phyloP scores from a whole-genome alignment of 2,888 invertebrate genomes.

The Megastigmus dorsalis region DNA sequence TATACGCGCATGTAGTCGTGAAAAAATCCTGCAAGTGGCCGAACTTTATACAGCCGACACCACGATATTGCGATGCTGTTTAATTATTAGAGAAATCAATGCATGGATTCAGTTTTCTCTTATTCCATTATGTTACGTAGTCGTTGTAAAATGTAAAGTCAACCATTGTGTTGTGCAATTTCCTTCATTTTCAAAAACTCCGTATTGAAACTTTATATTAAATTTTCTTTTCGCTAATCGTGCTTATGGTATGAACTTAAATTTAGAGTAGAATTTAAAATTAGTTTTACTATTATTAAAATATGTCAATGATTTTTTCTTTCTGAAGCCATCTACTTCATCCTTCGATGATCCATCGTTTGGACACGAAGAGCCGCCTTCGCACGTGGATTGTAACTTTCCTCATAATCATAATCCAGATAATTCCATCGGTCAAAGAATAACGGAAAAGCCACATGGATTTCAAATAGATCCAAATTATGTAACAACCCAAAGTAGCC shows the following conservation, averaged over 20 bases:
- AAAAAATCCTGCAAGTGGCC: too few relatives aligned
- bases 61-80: slow-evolving; percentile 22
- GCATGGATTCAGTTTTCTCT: slow-evolving; percentile 1
- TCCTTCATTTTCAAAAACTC: slow-evolving; percentile 16
- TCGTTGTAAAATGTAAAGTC: neutral
- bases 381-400: slow-evolving; percentile 42
- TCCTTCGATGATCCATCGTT: slow-evolving; percentile 52
- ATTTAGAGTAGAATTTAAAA: neutral
- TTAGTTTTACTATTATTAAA: neutral
- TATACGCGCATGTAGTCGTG: too few relatives aligned
- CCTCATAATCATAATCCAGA: slow-evolving; percentile 47
- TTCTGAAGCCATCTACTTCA: slow-evolving; percentile 50
- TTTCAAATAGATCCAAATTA: slow-evolving; percentile 51
- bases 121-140: too few relatives aligned
- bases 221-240: neutral
- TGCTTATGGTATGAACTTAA: neutral
- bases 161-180: slow-evolving; percentile 10
- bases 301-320: too few relatives aligned
- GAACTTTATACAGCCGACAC: too few relatives aligned
- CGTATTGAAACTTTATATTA: neutral
- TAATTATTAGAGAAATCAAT: slow-evolving; percentile 53
- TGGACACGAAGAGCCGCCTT: slow-evolving; percentile 42
- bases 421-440: slow-evolving; percentile 13
- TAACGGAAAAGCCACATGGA: slow-evolving; percentile 40
- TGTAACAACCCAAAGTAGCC: neutral